Percentiles rank a stretch among this genome's conserved stretches.
Conservation (phyloP, 2,888 invertebrate genomes). For the Drosophila mettleri region DNA sequence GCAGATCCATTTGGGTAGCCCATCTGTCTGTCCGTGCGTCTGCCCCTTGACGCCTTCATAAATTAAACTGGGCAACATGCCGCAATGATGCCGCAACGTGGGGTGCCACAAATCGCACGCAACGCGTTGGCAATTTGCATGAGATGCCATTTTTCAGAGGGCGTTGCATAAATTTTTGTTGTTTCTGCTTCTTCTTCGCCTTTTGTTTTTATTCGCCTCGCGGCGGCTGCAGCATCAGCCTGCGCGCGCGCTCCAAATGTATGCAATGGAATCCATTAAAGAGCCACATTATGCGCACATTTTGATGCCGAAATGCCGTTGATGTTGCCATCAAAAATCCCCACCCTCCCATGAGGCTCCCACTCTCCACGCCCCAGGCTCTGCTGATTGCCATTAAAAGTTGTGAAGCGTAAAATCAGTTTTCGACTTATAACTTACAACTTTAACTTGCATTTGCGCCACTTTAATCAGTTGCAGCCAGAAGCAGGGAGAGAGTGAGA, state of each 20-base stretch:
- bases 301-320: conserved; percentile 47
- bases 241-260: conserved; percentile 39
- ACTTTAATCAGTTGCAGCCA: conserved; percentile 30
- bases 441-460: conserved; percentile 20
- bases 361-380: background rate
- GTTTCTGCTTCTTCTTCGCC: conserved; percentile 8
- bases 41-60: conserved; percentile 1
- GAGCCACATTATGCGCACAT: conserved; percentile 66
- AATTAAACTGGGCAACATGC: conserved; percentile 47
- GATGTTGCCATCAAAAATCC: conserved; percentile 23
- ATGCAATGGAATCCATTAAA: conserved; percentile 66
- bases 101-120: conserved; percentile 48
- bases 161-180: conserved; percentile 61
- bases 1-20: background rate
- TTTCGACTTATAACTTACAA: conserved; percentile 36
- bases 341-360: background rate
- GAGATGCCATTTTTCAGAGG: conserved; percentile 66
- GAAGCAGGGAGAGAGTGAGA: background rate
- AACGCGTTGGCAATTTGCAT: conserved; percentile 59
- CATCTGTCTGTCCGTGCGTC: background rate
- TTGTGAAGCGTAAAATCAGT: conserved; percentile 70
- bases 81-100: conserved; percentile 56
- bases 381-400: conserved; percentile 63
- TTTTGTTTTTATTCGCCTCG: background rate
- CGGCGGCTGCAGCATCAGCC: conserved; percentile 25